Evolutionary conservation across 2,113 vertebrate genomes (phyloP).

Genomic region (Elephas maximus): DNA sequence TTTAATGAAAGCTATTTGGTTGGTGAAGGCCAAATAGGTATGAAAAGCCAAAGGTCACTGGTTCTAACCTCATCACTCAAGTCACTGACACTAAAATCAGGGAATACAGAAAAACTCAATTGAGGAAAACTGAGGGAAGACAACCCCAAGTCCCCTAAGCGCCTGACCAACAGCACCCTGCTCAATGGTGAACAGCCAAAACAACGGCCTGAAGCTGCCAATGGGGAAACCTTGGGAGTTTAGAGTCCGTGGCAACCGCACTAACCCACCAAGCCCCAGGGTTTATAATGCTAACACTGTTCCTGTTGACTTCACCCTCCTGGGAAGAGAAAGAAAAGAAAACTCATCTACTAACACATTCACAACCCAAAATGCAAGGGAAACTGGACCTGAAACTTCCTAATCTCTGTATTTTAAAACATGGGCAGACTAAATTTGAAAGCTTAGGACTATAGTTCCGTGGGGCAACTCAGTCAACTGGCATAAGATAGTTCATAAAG

Average conservation of each 20-base stretch:
- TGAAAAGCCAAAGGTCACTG: neutral
- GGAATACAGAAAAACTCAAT: neutral
- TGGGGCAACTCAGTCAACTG: neutral
- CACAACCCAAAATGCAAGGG: rapidly evolving
- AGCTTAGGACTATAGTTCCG: neutral
- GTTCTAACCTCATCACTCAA: neutral
- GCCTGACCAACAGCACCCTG: rapidly evolving
- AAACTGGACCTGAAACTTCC: neutral
- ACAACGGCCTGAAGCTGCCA: neutral
- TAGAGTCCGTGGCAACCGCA: neutral
- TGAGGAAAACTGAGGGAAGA: neutral
- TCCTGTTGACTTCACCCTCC: neutral
- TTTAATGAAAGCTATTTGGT: neutral
- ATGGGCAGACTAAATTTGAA: neutral
- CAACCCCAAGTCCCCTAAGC: rapidly evolving
- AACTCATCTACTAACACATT: neutral
- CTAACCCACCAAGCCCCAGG: rapidly evolving
- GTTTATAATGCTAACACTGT: rapidly evolving
- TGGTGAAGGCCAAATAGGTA: neutral
- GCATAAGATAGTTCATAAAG: neutral
- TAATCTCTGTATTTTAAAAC: rapidly evolving
- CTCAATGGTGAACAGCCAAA: neutral
- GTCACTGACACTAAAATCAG: neutral
- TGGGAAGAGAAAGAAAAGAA: rapidly evolving
- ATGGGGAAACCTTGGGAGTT: neutral